Percentiles rank a stretch among this genome's conserved stretches.
Conservation (phyloP, 2,888 invertebrate genomes). For the Calephelis perditalis region DNA sequence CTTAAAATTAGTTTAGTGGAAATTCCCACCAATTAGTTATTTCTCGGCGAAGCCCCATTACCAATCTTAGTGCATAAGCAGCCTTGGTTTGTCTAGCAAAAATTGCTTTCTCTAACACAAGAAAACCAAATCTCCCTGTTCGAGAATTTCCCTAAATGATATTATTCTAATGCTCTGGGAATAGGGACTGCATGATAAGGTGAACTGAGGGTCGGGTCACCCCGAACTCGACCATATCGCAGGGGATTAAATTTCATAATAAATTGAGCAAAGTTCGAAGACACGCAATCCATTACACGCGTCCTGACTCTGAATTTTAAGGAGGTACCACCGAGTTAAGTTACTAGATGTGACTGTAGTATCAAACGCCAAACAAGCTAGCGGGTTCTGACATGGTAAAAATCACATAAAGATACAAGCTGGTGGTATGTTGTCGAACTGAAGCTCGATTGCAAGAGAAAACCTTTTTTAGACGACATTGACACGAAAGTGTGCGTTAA, state of each 20-base stretch:
- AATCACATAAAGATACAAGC: too few species aligned
- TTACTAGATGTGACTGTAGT: constrained; percentile 19
- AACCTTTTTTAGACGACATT: not conserved
- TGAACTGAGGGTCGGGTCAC: not conserved
- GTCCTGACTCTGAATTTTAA: constrained; percentile 28
- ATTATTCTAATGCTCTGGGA: constrained; percentile 20
- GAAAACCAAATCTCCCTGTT: constrained; percentile 13
- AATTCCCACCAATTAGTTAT: too few species aligned
- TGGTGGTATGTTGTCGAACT: too few species aligned
- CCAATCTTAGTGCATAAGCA: too few species aligned
- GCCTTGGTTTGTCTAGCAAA: not conserved
- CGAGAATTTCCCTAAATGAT: constrained; percentile 23
- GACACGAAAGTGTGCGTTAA: not conserved
- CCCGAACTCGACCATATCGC: constrained; percentile 8
- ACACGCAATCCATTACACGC: constrained; percentile 22
- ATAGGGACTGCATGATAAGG: constrained; percentile 16
- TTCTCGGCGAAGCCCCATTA: too few species aligned
- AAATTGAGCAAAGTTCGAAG: constrained; percentile 1
- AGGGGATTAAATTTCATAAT: constrained; percentile 6
- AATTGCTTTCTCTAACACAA: not conserved
- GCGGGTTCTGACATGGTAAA: too few species aligned
- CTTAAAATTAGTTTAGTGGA: too few species aligned
- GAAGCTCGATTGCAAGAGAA: too few species aligned
- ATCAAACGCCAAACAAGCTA: too few species aligned
- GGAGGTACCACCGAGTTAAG: constrained; percentile 14